These are phyloP conservation scores for Cylas formicarius DNA, from an alignment of 1,140 invertebrate species.

Conservation along the genomic window DNA sequence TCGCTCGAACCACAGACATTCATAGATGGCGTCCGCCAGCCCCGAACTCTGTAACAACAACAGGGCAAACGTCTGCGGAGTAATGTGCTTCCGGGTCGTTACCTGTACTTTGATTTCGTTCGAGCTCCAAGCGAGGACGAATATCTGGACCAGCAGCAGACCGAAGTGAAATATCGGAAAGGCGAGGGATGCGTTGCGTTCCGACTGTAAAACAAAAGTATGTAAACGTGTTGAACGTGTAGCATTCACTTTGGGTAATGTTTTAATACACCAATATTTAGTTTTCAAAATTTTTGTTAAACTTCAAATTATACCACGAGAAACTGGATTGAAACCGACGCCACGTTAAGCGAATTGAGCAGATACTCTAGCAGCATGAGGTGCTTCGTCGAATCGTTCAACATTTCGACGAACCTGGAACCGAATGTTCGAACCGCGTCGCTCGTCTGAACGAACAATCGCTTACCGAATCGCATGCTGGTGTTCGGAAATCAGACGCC, in stretches of 20 bases:
- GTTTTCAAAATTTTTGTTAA: no score
- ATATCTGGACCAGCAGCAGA: conserved; percentile 3
- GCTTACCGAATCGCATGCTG: no score
- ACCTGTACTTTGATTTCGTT: conserved; percentile 12
- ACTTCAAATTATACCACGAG: background rate
- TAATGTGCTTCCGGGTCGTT: no score
- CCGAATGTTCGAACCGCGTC: no score
- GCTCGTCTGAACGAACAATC: no score
- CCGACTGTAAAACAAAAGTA: background rate
- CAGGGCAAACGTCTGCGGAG: no score
- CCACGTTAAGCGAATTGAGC: conserved; percentile 9
- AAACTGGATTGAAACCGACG: background rate
- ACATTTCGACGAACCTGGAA: conserved; percentile 6
- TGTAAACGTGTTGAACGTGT: no score
- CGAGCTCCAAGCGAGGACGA: conserved; percentile 5
- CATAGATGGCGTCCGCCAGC: conserved; percentile 1
- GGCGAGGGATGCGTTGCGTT: background rate
- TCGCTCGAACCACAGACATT: background rate
- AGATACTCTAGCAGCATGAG: conserved; percentile 11
- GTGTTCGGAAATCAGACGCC: no score
- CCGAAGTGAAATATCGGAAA: background rate
- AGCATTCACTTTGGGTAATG: no score
- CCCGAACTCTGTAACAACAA: background rate
- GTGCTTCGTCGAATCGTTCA: conserved; percentile 4
- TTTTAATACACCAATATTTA: no score